These are phyloP conservation scores for Megaceryle torquata DNA, from an alignment of 2,113 vertebrate genomes.

Conservation along the genomic window DNA sequence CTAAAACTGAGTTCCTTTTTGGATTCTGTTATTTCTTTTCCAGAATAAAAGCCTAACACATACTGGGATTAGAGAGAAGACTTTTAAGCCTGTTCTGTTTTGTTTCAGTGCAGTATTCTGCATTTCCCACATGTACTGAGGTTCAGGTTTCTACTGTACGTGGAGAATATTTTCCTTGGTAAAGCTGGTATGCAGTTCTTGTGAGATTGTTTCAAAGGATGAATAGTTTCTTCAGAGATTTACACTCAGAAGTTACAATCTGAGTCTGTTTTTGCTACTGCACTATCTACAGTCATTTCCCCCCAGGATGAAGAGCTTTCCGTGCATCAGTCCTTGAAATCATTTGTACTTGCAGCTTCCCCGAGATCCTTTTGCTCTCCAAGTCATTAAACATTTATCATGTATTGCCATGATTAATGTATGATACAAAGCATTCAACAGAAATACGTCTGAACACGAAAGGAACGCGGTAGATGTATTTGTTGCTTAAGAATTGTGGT, in stretches of 20 bases:
- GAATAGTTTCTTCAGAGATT: conserved; percentile 11
- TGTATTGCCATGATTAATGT: background rate
- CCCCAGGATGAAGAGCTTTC: background rate
- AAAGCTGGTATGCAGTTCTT: background rate
- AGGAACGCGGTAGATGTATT: background rate
- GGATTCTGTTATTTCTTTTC: conserved; percentile 1
- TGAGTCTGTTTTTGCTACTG: background rate
- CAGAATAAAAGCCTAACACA: background rate
- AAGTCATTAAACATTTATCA: background rate
- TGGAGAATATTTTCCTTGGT: background rate
- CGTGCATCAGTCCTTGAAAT: background rate
- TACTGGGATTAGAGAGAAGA: background rate
- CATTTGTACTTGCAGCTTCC: background rate
- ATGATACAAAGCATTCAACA: background rate
- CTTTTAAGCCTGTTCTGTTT: conserved; percentile 1
- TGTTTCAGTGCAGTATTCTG: background rate
- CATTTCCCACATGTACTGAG: background rate
- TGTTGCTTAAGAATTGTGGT: background rate
- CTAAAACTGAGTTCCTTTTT: background rate
- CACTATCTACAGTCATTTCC: background rate
- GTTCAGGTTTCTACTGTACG: background rate
- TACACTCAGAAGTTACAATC: background rate
- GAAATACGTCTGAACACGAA: background rate
- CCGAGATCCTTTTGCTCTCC: background rate
- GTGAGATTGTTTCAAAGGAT: background rate